Evolutionary conservation across 2,113 vertebrate genomes (phyloP), one percentile per base, ranked within the genome.

Genomic region (Fregetta grallaria): DNA sequence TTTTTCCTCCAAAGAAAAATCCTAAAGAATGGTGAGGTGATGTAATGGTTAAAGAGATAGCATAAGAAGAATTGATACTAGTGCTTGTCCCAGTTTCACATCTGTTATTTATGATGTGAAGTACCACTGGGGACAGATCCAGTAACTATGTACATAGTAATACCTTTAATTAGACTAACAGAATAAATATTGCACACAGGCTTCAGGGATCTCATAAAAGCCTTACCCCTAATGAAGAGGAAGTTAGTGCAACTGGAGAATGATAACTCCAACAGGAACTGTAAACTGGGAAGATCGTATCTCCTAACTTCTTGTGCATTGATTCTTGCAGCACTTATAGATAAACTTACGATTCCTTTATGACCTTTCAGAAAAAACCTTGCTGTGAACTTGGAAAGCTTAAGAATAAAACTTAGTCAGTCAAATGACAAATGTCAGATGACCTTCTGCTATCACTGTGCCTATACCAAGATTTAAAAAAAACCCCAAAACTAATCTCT

Each of bases 131-230:
- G 84, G 90, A 82, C 91, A 88, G 29, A 81, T 73, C 50, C 47
- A 87, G 38, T 87, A 88, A 76, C 90, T 87, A 34, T 77, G 63
- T 88, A 94, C 40, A 44, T 65, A 82, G 29, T 67, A 92, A 86
- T 96, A 87, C 63, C 68, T 94, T 96, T 96, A 96, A 94, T 96
- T 96, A 92, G 80, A 49, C 61, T 66, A 88, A 94, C 75, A 88
- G 89, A 92, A 86, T 90, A 96, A 96, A 85, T 91, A 96, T 25
- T 96, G 38, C 42, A 71, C 70, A 5, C 7, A 44, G 72, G 56
- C 40, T 90, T 95, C 58, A 65, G 88, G 88, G 63, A 80, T 53
- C 63, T 96, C 40, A 36, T 91, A 87, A 85, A 93, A 94, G n/a
- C 56, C 84, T 89, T 92, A 42, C 27, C 13, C 38, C 9, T 27